Evolutionary conservation across 2,797 vertebrate species (phyloP).

Genomic region (Mormyrops attenuatus): DNA sequence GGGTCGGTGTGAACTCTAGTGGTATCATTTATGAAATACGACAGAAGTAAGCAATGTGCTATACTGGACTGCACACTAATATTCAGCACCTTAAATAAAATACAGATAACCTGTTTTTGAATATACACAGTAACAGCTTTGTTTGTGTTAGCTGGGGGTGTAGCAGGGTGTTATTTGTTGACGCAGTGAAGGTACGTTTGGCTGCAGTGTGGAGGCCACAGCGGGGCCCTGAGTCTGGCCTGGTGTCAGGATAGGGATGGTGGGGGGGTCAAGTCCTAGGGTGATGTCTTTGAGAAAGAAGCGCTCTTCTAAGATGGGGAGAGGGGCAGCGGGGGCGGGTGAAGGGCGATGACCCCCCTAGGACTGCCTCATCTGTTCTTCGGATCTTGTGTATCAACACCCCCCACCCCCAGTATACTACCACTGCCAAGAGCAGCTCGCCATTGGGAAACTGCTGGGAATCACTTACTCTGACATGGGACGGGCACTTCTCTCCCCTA

Average conservation of each 20-base stretch:
- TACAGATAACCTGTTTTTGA: not conserved
- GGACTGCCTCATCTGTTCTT: not conserved
- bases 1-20: not conserved
- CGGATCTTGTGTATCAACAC: not conserved
- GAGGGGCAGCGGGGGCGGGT: not conserved
- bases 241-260: not conserved
- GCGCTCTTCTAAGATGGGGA: not conserved
- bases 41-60: not conserved
- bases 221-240: not conserved
- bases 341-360: not conserved
- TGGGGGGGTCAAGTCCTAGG: not conserved
- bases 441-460: slow-evolving; percentile 10
- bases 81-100: not conserved
- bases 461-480: not conserved
- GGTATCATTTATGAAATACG: not conserved
- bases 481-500: not conserved
- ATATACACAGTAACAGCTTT: not conserved
- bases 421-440: not conserved
- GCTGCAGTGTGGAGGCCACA: not conserved
- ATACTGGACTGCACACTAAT: not conserved
- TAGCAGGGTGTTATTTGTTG: not conserved
- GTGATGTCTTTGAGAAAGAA: not conserved
- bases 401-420: not conserved
- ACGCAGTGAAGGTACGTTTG: not conserved
- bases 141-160: not conserved